These are phyloP conservation scores for Sinocyclocheilus anophthalmus DNA, from an alignment of 2,113 vertebrate species.

Conservation along the genomic window DNA sequence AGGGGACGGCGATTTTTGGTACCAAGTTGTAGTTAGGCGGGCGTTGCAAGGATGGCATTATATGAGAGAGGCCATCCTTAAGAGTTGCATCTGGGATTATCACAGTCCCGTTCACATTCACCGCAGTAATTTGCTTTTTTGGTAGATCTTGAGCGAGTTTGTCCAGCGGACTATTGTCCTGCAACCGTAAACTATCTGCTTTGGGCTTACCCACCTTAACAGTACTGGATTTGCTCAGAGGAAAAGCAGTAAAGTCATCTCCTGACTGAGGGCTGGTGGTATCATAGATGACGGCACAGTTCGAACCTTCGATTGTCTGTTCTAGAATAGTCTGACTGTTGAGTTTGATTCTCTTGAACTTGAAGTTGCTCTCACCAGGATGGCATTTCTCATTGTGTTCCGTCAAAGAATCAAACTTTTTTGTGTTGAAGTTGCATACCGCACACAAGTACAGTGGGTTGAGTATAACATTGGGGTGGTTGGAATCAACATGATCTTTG, in stretches of 20 bases:
- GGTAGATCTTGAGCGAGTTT: conserved; percentile 74
- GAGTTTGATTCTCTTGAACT: conserved; percentile 94
- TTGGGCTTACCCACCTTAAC: conserved; percentile 84
- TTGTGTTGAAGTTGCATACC: conserved; percentile 97
- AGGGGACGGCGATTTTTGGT: conserved; percentile 94
- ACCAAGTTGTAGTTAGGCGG: conserved; percentile 96
- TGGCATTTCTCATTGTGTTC: conserved; percentile 95
- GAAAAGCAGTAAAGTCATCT: conserved; percentile 67
- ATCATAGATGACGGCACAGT: conserved; percentile 71
- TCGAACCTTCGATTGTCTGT: conserved; percentile 88
- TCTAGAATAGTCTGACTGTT: conserved; percentile 96
- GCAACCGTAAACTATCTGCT: conserved; percentile 80
- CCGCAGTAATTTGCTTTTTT: conserved; percentile 76
- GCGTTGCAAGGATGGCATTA: conserved; percentile 96
- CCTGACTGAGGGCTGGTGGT: conserved; percentile 64
- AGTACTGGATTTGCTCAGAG: conserved; percentile 74
- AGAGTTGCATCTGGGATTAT: conserved; percentile 83
- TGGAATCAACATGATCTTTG: conserved; percentile 93
- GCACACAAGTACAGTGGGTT: conserved; percentile 97
- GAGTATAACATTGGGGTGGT: conserved; percentile 97
- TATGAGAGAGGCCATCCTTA: conserved; percentile 89
- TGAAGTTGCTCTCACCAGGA: conserved; percentile 93
- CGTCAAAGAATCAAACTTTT: conserved; percentile 95
- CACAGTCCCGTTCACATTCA: conserved; percentile 85
- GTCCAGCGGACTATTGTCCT: conserved; percentile 67